phyloP scores from a whole-genome alignment of 2,797 vertebrate species.

The Sebastes paucispinis region DNA sequence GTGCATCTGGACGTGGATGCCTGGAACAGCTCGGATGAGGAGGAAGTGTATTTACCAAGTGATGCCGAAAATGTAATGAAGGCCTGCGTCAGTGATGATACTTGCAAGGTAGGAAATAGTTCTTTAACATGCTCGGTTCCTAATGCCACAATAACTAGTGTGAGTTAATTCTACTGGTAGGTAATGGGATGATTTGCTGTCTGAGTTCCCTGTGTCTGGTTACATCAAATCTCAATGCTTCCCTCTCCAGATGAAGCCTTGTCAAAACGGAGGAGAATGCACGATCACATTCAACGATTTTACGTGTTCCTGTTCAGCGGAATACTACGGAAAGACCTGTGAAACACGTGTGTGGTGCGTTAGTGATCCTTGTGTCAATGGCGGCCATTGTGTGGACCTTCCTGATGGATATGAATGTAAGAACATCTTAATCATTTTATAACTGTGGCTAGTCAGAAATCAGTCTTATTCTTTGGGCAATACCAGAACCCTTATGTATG shows the following conservation, averaged over 20 bases:
- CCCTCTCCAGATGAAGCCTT: constrained; percentile 79
- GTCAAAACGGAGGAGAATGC: constrained; percentile 88
- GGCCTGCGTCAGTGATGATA: constrained; percentile 89
- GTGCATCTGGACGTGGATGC: constrained; percentile 75
- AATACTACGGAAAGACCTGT: constrained; percentile 88
- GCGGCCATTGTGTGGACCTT: constrained; percentile 86
- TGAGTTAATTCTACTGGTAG: background rate
- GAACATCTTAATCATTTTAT: constrained; percentile 34
- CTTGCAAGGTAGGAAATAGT: constrained; percentile 81
- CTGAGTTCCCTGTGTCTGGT: background rate
- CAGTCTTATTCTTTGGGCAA: background rate
- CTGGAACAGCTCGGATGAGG: constrained; percentile 40
- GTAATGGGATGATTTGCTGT: background rate
- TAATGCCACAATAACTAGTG: background rate
- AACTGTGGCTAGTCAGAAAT: background rate
- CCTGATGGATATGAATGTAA: constrained; percentile 92
- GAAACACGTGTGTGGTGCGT: constrained; percentile 89
- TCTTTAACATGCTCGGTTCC: background rate
- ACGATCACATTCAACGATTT: constrained; percentile 94
- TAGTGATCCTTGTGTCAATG: constrained; percentile 84
- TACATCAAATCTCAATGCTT: background rate
- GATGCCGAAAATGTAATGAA: constrained; percentile 75
- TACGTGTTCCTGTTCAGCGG: constrained; percentile 84
- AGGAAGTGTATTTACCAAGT: constrained; percentile 61
- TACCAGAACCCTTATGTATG: no score